phyloP scores from a whole-genome alignment of 2,888 invertebrate genomes.

The Hanleya hanleyi region DNA sequence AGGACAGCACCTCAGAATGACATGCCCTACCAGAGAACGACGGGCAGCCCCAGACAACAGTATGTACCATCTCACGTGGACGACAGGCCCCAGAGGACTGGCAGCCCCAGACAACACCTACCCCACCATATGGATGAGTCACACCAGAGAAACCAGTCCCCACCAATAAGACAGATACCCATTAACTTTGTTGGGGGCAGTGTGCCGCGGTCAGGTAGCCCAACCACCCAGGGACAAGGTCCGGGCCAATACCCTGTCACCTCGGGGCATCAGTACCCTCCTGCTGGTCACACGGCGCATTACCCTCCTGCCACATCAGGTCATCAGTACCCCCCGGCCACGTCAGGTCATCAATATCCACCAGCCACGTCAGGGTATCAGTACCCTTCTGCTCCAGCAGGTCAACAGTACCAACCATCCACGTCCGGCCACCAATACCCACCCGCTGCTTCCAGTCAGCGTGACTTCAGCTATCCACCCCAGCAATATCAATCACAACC shows the following conservation, averaged over 20 bases:
- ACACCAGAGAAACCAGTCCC: background rate
- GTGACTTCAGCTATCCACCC: background rate
- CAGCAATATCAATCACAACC: slow-evolving; percentile 16
- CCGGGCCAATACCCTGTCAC: background rate
- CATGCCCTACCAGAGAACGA: background rate
- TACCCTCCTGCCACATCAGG: background rate
- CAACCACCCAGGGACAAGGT: background rate
- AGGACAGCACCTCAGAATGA: background rate
- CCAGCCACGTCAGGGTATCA: background rate
- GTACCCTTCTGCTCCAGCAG: slow-evolving; percentile 10
- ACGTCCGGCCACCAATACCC: slow-evolving; percentile 26
- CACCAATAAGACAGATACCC: background rate
- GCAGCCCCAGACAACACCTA: background rate
- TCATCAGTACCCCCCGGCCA: background rate
- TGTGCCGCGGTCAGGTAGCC: background rate
- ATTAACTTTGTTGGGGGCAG: background rate
- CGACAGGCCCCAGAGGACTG: background rate
- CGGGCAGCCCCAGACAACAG: background rate
- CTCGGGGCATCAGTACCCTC: background rate
- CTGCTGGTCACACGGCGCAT: background rate
- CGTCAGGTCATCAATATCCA: background rate
- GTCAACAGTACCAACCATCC: slow-evolving; percentile 12
- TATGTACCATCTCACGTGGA: background rate
- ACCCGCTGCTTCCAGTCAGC: slow-evolving; percentile 33
- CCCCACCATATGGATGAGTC: background rate